Conservation (phyloP, 2,888 invertebrate species). For the Chymomyza fuscimana region DNA sequence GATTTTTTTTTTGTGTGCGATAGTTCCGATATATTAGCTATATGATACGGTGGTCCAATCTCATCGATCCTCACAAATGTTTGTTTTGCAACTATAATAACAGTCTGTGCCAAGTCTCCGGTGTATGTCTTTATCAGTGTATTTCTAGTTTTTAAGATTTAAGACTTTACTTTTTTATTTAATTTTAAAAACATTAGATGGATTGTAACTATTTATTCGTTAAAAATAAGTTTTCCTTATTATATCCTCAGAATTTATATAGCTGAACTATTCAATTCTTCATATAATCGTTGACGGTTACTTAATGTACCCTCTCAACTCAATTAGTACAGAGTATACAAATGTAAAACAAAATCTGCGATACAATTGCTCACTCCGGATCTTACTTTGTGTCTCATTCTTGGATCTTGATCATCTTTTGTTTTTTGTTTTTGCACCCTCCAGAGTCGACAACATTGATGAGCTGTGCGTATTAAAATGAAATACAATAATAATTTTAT, state of each 20-base stretch:
- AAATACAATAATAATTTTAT: slow-evolving; percentile 71
- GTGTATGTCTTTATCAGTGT: too few relatives aligned
- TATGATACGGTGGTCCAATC: too few relatives aligned
- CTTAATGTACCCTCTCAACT: not conserved
- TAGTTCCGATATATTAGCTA: too few relatives aligned
- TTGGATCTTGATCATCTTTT: not conserved
- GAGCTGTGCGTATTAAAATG: slow-evolving; percentile 37
- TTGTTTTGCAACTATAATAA: too few relatives aligned
- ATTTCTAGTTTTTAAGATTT: too few relatives aligned
- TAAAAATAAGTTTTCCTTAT: too few relatives aligned
- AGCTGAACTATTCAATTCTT: not conserved
- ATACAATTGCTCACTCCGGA: not conserved
- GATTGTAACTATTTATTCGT: too few relatives aligned
- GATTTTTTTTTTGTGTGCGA: too few relatives aligned
- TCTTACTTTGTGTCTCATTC: not conserved
- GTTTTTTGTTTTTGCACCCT: not conserved
- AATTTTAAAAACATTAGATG: too few relatives aligned
- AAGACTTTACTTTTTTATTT: too few relatives aligned
- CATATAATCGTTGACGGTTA: not conserved
- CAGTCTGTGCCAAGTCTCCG: too few relatives aligned
- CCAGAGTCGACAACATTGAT: not conserved
- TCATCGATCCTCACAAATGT: too few relatives aligned
- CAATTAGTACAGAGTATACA: not conserved
- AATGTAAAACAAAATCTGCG: not conserved
- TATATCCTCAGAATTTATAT: not conserved